These are phyloP conservation scores for Aplidium turbinatum DNA, from an alignment of 23 tunicate genomes.

Conservation along the genomic window DNA sequence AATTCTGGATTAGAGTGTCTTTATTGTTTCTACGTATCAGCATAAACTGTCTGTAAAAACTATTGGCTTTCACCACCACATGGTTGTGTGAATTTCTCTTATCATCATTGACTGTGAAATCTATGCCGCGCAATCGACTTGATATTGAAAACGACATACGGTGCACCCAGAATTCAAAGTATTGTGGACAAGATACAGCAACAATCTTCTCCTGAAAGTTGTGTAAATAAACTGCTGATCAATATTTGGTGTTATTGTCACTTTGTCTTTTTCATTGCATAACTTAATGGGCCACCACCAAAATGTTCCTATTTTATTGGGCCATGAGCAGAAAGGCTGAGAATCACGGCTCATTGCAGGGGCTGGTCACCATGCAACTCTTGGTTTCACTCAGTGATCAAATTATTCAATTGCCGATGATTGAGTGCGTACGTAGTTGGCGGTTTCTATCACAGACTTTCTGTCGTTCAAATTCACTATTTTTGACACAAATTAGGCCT, in stretches of 20 bases:
- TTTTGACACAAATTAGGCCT: too few species aligned
- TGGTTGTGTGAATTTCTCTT: conserved; percentile 9
- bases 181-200: conserved; percentile 38
- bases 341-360: conserved; percentile 17
- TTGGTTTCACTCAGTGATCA: too few species aligned
- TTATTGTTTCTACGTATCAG: conserved; percentile 17
- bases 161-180: conserved; percentile 29
- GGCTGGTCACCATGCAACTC: too few species aligned
- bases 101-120: not conserved
- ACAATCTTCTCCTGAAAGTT: conserved; percentile 34
- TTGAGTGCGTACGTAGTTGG: too few species aligned
- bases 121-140: not conserved
- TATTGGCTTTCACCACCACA: conserved; percentile 5
- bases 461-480: too few species aligned
- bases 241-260: conserved; percentile 14
- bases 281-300: conserved; percentile 39
- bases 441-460: too few species aligned
- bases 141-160: not conserved
- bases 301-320: conserved; percentile 18
- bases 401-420: too few species aligned
- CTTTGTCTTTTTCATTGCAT: conserved; percentile 34
- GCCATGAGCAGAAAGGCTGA: conserved; percentile 40
- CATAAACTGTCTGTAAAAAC: conserved; percentile 11
- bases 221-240: conserved; percentile 26
- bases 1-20: not conserved